phyloP scores from a whole-genome alignment of 2,888 invertebrate genomes.

The Nezara viridula region DNA sequence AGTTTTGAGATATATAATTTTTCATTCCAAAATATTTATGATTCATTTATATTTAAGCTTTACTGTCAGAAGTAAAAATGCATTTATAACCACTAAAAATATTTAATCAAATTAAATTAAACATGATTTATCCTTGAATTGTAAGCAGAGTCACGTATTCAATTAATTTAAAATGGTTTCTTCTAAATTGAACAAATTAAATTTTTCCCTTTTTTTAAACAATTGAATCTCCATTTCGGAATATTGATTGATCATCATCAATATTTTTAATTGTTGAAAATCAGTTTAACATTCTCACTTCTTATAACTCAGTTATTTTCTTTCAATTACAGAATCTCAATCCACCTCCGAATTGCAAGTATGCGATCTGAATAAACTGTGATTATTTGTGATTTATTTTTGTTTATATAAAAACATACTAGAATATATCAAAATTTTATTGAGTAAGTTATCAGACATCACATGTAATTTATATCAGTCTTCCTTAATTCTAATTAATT shows the following conservation, averaged over 20 bases:
- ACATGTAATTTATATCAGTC: background rate
- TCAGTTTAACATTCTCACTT: background rate
- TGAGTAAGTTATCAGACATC: background rate
- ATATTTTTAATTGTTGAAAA: slow-evolving; percentile 17
- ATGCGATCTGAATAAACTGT: slow-evolving; percentile 6
- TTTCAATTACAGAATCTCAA: slow-evolving; percentile 1
- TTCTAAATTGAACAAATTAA: background rate
- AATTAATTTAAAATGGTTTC: background rate
- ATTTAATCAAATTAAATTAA: slow-evolving; percentile 2
- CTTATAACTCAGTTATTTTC: background rate
- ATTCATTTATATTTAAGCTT: slow-evolving; percentile 21
- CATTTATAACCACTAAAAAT: slow-evolving; percentile 21
- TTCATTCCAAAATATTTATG: slow-evolving; percentile 43
- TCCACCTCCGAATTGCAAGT: background rate
- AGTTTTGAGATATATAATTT: slow-evolving; percentile 24
- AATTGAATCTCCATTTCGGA: background rate
- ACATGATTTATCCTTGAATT: background rate
- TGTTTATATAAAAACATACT: background rate
- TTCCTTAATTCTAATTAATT: slow-evolving; percentile 29
- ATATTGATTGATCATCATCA: background rate
- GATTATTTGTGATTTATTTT: slow-evolving; percentile 39
- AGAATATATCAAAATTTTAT: slow-evolving; percentile 9
- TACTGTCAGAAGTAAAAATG: slow-evolving; percentile 17
- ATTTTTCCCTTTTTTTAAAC: background rate
- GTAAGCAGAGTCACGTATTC: background rate